Evolutionary conservation across 23 tunicate genomes (phyloP).

Genomic region (Trididemnum miniatum): DNA sequence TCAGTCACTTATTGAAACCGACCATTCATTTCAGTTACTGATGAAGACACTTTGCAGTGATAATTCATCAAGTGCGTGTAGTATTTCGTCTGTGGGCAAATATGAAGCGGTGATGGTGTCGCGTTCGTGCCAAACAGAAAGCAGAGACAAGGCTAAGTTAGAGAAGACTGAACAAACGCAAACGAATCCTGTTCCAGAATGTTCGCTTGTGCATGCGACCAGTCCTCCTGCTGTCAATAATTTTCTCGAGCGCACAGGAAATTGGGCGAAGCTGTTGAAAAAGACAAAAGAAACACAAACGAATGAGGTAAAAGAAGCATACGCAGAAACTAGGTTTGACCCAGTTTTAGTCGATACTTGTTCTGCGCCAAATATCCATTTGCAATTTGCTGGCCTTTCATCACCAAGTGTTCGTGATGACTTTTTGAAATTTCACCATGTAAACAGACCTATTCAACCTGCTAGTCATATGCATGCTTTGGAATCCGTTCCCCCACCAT

Average conservation of each 20-base stretch:
- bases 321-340: neutral
- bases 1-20: neutral
- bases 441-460: neutral
- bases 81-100: no score
- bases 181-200: neutral
- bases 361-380: neutral
- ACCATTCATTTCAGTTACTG: neutral
- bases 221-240: slow-evolving; percentile 48
- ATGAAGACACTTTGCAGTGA: no score
- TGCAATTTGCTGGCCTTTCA: neutral
- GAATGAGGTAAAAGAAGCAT: neutral
- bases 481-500: neutral
- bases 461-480: neutral
- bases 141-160: neutral
- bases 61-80: no score
- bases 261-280: slow-evolving; percentile 18
- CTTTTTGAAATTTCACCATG: neutral
- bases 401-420: neutral
- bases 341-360: neutral
- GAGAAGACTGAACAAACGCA: no score
- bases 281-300: neutral
- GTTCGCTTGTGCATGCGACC: neutral
- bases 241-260: slow-evolving; percentile 40
- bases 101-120: neutral
- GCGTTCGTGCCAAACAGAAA: slow-evolving; percentile 16